Conservation (phyloP, 2,113 vertebrate species). For the Mystacornis crossleyi region DNA sequence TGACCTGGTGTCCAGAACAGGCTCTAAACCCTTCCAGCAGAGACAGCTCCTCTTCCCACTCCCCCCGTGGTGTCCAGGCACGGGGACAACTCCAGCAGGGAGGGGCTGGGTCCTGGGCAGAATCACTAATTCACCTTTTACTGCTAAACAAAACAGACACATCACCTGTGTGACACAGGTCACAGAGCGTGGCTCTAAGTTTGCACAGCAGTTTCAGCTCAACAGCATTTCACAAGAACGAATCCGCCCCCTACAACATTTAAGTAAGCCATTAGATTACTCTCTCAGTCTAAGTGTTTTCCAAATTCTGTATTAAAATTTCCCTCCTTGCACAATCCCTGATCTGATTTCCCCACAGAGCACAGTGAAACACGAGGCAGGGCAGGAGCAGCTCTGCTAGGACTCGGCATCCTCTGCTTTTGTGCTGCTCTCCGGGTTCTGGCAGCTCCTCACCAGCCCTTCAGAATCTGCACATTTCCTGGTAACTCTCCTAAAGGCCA, state of each 20-base stretch:
- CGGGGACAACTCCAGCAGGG: fast-evolving
- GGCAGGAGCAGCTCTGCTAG: neutral
- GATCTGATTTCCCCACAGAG: neutral
- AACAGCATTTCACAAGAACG: neutral
- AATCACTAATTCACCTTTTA: neutral
- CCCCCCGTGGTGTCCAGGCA: fast-evolving
- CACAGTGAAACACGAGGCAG: neutral
- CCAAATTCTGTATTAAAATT: neutral
- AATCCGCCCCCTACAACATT: neutral
- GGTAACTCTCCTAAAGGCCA: neutral
- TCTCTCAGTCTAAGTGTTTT: neutral
- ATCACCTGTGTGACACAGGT: neutral
- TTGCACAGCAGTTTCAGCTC: neutral
- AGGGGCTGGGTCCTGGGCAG: neutral
- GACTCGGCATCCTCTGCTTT: neutral
- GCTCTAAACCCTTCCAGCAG: neutral
- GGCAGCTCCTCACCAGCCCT: neutral
- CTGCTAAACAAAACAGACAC: neutral
- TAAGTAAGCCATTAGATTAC: neutral
- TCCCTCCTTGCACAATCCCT: neutral
- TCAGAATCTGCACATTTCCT: slow-evolving; percentile 2
- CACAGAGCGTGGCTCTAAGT: neutral
- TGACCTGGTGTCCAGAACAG: neutral
- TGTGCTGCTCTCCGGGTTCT: neutral
- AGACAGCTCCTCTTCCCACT: neutral